These are phyloP conservation scores for Lycocerus yunnanus DNA, from an alignment of 2,888 invertebrate species.

Conservation along the genomic window DNA sequence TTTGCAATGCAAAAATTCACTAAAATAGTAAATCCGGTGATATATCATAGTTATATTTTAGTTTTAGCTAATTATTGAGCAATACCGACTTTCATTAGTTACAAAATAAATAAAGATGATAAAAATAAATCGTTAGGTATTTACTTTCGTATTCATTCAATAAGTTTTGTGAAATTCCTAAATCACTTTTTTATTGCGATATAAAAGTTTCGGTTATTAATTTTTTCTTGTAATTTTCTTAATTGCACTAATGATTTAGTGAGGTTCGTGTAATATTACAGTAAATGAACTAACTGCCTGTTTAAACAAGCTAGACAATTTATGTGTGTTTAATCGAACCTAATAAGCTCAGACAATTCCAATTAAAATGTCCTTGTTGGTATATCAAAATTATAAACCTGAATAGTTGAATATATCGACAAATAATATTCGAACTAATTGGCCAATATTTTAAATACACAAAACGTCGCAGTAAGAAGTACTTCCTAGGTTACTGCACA, in stretches of 20 bases:
- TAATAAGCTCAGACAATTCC: not conserved
- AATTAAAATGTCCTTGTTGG: not conserved
- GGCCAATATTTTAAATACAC: not conserved
- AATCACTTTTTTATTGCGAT: not conserved
- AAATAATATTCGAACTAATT: not conserved
- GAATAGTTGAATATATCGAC: not conserved
- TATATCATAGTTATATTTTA: not conserved
- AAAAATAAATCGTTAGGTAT: not conserved
- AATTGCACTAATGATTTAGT: not conserved
- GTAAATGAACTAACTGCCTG: not conserved
- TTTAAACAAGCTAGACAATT: not conserved
- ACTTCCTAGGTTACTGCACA: not conserved
- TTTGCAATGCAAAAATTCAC: not conserved
- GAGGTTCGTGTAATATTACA: not conserved
- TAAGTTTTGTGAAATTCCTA: not conserved
- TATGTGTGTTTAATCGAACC: not conserved
- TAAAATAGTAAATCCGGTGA: not conserved
- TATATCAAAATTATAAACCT: not conserved
- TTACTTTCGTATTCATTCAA: not conserved
- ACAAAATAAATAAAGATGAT: not conserved
- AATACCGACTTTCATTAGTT: not conserved
- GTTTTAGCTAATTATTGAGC: not conserved
- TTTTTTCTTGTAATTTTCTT: not conserved
- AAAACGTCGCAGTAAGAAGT: not conserved
- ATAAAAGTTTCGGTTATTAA: not conserved